phyloP scores from a whole-genome alignment of 2,888 invertebrate genomes.

The Tinea trinotella region DNA sequence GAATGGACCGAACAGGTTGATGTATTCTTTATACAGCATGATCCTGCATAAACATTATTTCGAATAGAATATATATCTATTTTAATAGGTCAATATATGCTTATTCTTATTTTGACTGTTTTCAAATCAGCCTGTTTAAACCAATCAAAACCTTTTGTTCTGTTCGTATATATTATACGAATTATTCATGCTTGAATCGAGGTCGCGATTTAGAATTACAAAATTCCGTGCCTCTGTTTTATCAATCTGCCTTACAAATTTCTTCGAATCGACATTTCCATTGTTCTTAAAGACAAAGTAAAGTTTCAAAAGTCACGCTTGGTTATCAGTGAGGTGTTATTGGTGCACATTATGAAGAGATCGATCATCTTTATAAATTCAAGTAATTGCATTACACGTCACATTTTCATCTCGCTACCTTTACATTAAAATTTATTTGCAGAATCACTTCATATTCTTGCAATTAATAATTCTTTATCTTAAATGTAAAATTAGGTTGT shows the following conservation, averaged over 20 bases:
- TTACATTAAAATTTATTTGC: background rate
- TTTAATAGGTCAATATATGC: too few relatives aligned
- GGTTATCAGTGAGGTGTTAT: background rate
- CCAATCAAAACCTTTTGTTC: background rate
- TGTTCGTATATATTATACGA: background rate
- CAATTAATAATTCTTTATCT: too few relatives aligned
- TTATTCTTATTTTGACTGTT: too few relatives aligned
- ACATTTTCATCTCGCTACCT: background rate
- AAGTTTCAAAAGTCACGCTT: conserved; percentile 3
- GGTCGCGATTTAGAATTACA: conserved; percentile 12
- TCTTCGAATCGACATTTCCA: conserved; percentile 6
- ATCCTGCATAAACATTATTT: conserved; percentile 21
- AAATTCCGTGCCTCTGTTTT: conserved; percentile 7
- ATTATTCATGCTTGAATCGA: background rate
- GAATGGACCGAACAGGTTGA: conserved; percentile 72
- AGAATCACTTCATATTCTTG: too few relatives aligned
- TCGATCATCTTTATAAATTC: background rate
- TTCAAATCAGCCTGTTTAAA: too few relatives aligned
- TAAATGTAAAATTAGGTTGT: too few relatives aligned
- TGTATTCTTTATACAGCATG: conserved; percentile 58
- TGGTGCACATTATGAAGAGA: background rate
- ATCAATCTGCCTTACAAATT: conserved; percentile 12
- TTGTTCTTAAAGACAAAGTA: conserved; percentile 17
- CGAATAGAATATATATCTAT: too few relatives aligned
- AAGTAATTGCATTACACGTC: background rate